Conservation (phyloP, 2,797 vertebrate species). For the Choloepus didactylus region DNA sequence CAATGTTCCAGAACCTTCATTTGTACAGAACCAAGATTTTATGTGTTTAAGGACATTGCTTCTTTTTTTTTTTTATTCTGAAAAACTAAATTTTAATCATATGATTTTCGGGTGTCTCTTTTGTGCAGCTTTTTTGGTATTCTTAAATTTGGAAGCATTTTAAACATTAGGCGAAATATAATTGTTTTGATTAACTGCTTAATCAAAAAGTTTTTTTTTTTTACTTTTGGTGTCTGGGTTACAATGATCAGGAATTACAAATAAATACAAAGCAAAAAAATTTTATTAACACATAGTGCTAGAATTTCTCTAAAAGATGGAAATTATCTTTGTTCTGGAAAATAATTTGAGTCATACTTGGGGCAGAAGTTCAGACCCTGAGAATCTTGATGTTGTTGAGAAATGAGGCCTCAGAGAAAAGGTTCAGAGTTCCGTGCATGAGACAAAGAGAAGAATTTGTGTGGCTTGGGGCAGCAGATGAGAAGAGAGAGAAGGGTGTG, state of each 20-base stretch:
- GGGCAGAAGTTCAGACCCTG: neutral
- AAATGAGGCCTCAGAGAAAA: neutral
- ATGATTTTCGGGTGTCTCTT: neutral
- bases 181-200: slow-evolving; percentile 44
- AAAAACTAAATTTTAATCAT: slow-evolving; percentile 28
- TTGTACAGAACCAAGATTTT: neutral
- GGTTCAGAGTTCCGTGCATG: neutral
- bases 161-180: slow-evolving; percentile 11
- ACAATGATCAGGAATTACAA: slow-evolving; percentile 34
- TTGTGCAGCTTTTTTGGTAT: neutral
- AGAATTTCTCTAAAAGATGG: neutral
- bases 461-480: neutral
- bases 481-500: no score
- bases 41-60: neutral
- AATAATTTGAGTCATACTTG: neutral
- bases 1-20: neutral
- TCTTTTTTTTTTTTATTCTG: neutral
- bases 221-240: neutral
- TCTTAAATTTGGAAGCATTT: neutral
- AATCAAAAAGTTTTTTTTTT: neutral
- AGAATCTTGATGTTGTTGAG: slow-evolving; percentile 1
- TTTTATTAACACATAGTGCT: neutral
- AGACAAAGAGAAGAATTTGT: neutral
- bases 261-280: neutral
- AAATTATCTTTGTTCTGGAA: slow-evolving; percentile 38